Percentiles rank a stretch among this genome's conserved stretches.
Conservation (phyloP, 1,140 invertebrate genomes). For the Tetragonula clypearis region DNA sequence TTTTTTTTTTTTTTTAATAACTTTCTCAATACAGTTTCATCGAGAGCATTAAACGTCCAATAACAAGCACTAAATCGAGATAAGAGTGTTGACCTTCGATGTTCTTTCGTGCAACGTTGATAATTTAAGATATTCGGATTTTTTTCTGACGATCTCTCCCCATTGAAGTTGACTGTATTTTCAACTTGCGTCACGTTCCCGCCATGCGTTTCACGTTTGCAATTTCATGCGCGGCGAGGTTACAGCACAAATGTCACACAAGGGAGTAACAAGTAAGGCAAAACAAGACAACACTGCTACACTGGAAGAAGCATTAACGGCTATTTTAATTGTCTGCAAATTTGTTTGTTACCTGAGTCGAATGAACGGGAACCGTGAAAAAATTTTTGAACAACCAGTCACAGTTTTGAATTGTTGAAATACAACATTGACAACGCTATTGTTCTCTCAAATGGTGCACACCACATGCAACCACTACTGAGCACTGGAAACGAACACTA, state of each 20-base stretch:
- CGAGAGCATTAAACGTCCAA: neutral
- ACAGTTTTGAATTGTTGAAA: slow-evolving; percentile 15
- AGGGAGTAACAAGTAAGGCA: neutral
- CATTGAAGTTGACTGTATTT: slow-evolving; percentile 7
- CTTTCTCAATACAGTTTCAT: neutral
- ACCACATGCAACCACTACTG: slow-evolving; percentile 19
- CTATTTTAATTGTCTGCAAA: no score
- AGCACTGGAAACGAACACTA: slow-evolving; percentile 13
- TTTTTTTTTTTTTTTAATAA: slow-evolving; percentile 39
- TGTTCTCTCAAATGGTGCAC: slow-evolving; percentile 2
- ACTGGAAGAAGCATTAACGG: neutral
- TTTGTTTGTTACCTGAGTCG: slow-evolving; percentile 21
- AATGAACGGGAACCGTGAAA: neutral
- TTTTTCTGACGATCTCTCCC: neutral
- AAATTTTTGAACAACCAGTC: neutral
- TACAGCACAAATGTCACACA: neutral
- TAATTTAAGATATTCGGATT: slow-evolving; percentile 35
- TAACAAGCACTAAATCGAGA: slow-evolving; percentile 45
- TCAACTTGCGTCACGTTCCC: slow-evolving; percentile 49
- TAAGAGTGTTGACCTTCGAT: slow-evolving; percentile 53
- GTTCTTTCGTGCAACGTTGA: slow-evolving; percentile 8
- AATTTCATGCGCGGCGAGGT: slow-evolving; percentile 1
- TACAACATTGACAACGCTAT: slow-evolving; percentile 48
- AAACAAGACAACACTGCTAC: slow-evolving; percentile 11
- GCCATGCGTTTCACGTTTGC: slow-evolving; percentile 16